Evolutionary conservation across 35 echinoderm and acorn worm species (phyloP), one percentile per base, ranked within the genome.

Genomic region (Diadema setosum): DNA sequence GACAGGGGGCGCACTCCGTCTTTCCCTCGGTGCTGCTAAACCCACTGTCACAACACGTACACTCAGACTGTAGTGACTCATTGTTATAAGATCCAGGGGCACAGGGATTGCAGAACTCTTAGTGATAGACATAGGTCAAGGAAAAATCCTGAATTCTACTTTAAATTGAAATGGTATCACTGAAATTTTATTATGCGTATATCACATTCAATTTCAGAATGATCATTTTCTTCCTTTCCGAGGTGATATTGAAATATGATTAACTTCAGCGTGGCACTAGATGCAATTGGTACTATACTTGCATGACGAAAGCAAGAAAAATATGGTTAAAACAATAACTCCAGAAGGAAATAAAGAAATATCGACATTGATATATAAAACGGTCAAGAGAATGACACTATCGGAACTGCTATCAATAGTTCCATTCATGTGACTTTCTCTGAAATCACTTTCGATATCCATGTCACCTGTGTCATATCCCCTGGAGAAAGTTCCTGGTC

Each of bases 401-500:
- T n/a, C n/a, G n/a, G n/a, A n/a, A n/a, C n/a, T n/a, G n/a, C n/a
- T n/a, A n/a, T n/a, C n/a, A n/a, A n/a, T n/a, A n/a, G n/a, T n/a
- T n/a, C n/a, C n/a, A n/a, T n/a, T n/a, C n/a, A n/a, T n/a, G n/a
- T n/a, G n/a, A n/a, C n/a, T n/a, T n/a, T n/a, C n/a, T n/a, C 60
- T 14, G 83, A 59, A 41, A 39, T 59, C 4, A 39, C 55, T 3
- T 52, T 11, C 48, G 48, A n/a, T n/a, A 52, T 52, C 9, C 48
- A 52, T 30, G 3, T 11, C 39, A 84, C 82, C 83, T 67, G 83
- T 63, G 39, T 85, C 83, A 65, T 85, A 85, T 35, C 83, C 83
- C 42, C 67, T 85, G 29, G 83, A 85, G 21, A 60, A 85, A 43
- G 57, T 65, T 4, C 83, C 83, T 37, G 3, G 83, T 6, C 58